Percentiles rank a stretch among this genome's conserved stretches.
phyloP scores from a whole-genome alignment of 2,113 vertebrate genomes.

The Cynocephalus volans region DNA sequence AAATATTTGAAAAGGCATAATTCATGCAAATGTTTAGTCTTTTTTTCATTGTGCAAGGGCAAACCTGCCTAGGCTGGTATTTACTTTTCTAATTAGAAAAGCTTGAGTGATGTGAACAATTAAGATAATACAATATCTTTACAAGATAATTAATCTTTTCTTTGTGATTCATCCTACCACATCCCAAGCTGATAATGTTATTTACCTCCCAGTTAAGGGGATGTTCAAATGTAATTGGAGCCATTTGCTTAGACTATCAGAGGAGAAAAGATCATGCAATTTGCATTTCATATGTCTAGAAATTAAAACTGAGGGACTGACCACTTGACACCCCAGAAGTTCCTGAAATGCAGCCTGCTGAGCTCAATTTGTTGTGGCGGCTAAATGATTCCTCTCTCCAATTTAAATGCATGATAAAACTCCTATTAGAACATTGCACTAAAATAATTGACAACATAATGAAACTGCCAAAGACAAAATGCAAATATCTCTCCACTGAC shows the following conservation, averaged over 20 bases:
- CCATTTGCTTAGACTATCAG: constrained; percentile 82
- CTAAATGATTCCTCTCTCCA: constrained; percentile 85
- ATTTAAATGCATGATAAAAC: constrained; percentile 86
- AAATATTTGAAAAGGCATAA: constrained; percentile 68
- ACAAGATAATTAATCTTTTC: constrained; percentile 83
- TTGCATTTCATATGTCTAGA: constrained; percentile 87
- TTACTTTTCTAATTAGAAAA: constrained; percentile 87
- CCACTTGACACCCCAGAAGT: constrained; percentile 88
- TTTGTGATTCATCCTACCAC: constrained; percentile 77
- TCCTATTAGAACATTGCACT: constrained; percentile 79
- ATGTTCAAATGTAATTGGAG: constrained; percentile 82
- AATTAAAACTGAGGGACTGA: constrained; percentile 89
- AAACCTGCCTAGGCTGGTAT: constrained; percentile 71
- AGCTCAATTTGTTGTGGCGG: constrained; percentile 86
- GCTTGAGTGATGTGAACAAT: constrained; percentile 82
- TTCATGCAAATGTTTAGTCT: constrained; percentile 73
- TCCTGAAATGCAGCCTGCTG: constrained; percentile 88
- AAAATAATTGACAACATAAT: constrained; percentile 84
- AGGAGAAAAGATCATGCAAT: constrained; percentile 85
- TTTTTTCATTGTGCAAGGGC: constrained; percentile 58
- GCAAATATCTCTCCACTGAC: constrained; percentile 75
- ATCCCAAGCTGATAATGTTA: constrained; percentile 83
- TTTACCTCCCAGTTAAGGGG: constrained; percentile 84
- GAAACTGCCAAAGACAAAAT: constrained; percentile 73
- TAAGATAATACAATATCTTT: constrained; percentile 85